Conservation (phyloP, 2,113 vertebrate genomes). For the Brachirus orientalis region DNA sequence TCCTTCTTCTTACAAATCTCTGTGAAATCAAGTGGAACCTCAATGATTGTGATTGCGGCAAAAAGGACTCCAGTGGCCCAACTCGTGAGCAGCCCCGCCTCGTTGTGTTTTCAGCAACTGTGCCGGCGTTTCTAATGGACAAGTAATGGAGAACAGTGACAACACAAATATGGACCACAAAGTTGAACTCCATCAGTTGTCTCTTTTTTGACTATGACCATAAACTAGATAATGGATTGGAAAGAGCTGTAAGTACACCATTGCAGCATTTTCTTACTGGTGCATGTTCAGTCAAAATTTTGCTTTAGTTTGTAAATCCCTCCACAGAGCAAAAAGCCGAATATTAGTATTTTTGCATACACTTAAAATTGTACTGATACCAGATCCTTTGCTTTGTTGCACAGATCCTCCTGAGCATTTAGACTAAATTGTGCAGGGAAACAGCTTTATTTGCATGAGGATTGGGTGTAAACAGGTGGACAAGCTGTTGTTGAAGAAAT, state of each 20-base stretch:
- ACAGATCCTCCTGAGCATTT: conserved; percentile 8
- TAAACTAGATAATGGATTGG: conserved; percentile 86
- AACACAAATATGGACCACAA: conserved; percentile 67
- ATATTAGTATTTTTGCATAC: conserved; percentile 2
- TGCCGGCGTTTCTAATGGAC: conserved; percentile 49
- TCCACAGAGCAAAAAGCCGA: background rate
- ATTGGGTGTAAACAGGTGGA: conserved; percentile 79
- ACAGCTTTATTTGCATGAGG: conserved; percentile 46
- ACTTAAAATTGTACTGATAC: conserved; percentile 1
- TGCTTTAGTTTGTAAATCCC: conserved; percentile 11
- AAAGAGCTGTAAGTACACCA: conserved; percentile 85
- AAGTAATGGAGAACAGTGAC: conserved; percentile 79
- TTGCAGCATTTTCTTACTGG: conserved; percentile 28
- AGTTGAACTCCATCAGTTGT: conserved; percentile 73
- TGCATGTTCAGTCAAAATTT: conserved; percentile 43
- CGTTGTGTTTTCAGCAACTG: conserved; percentile 31
- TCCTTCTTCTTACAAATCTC: conserved; percentile 65
- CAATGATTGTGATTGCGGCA: conserved; percentile 73
- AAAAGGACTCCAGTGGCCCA: conserved; percentile 66
- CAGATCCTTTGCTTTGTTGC: background rate
- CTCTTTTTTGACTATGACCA: conserved; percentile 76
- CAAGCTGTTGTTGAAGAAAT: conserved; percentile 70
- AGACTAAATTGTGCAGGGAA: conserved; percentile 28
- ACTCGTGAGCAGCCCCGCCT: conserved; percentile 60
- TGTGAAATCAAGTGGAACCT: conserved; percentile 80